Evolutionary conservation across 2,888 invertebrate genomes (phyloP).

Genomic region (Drosophila macrospina): DNA sequence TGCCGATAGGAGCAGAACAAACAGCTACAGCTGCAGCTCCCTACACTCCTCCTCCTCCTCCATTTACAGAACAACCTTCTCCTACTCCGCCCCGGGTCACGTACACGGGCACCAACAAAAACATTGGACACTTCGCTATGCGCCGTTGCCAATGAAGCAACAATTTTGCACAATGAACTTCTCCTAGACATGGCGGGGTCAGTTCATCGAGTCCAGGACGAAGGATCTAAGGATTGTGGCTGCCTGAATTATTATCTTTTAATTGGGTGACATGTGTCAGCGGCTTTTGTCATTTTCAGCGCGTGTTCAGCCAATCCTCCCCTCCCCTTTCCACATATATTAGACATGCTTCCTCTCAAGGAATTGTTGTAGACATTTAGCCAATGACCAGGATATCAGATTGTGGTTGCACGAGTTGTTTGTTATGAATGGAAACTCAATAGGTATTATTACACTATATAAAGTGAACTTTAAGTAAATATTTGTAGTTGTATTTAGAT

Average conservation of each 20-base stretch:
- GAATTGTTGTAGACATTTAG: conserved; percentile 9
- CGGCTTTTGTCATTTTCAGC: conserved; percentile 63
- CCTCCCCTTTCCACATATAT: not conserved
- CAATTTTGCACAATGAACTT: conserved; percentile 60
- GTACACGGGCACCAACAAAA: conserved; percentile 53
- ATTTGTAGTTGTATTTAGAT: not conserved
- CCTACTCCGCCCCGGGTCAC: conserved; percentile 46
- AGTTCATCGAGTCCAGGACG: conserved; percentile 22
- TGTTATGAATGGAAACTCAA: not conserved
- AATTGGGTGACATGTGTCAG: conserved; percentile 78
- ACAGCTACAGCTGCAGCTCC: conserved; percentile 6
- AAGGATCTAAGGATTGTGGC: conserved; percentile 40
- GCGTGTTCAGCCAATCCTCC: conserved; percentile 20
- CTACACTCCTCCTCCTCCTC: not conserved
- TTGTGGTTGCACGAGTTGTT: not conserved
- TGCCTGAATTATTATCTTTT: conserved; percentile 70
- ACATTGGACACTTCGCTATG: conserved; percentile 38
- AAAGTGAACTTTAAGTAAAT: not conserved
- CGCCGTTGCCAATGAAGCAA: conserved; percentile 57
- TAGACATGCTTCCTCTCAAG: not conserved
- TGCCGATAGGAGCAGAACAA: conserved; percentile 22
- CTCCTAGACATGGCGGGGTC: conserved; percentile 26
- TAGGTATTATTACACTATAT: not conserved
- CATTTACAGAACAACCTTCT: not conserved
- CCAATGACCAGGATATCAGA: conserved; percentile 33